Evolutionary conservation across 2,888 invertebrate species (phyloP).

Genomic region (Eurytoma californica): DNA sequence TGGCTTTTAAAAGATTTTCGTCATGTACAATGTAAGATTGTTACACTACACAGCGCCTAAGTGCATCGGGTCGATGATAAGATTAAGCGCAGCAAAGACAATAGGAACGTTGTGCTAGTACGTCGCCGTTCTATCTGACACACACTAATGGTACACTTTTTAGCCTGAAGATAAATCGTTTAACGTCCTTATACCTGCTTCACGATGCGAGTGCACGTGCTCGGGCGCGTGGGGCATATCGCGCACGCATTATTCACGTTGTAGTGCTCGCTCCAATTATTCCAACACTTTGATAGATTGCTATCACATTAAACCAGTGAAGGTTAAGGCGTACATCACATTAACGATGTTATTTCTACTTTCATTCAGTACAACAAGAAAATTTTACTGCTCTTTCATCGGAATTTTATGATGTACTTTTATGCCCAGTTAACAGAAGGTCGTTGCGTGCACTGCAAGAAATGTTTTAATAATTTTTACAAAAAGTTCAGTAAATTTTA

Average conservation of each 20-base stretch:
- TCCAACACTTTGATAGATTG: neutral
- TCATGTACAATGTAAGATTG: neutral
- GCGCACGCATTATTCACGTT: neutral
- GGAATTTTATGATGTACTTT: too few species aligned
- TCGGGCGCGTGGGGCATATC: neutral
- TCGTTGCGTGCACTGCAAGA: too few species aligned
- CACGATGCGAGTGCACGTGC: neutral
- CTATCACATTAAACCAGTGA: neutral
- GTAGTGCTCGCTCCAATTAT: conserved; percentile 2
- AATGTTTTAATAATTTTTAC: too few species aligned
- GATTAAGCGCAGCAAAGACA: conserved; percentile 55
- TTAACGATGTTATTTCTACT: too few species aligned
- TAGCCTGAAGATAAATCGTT: conserved; percentile 59
- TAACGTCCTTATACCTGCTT: conserved; percentile 9
- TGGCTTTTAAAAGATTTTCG: neutral
- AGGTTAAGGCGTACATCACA: too few species aligned
- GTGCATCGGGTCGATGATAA: conserved; percentile 54
- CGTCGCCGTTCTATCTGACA: neutral
- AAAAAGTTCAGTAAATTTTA: too few species aligned
- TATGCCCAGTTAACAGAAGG: too few species aligned
- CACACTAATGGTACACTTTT: conserved; percentile 36
- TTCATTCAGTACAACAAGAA: too few species aligned
- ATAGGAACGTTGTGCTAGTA: conserved; percentile 50
- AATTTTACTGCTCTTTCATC: too few species aligned
- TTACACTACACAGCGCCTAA: conserved; percentile 4